Base-by-base conservation (phyloP, 2,113 vertebrate species). In the Elachura formosa region DNA sequence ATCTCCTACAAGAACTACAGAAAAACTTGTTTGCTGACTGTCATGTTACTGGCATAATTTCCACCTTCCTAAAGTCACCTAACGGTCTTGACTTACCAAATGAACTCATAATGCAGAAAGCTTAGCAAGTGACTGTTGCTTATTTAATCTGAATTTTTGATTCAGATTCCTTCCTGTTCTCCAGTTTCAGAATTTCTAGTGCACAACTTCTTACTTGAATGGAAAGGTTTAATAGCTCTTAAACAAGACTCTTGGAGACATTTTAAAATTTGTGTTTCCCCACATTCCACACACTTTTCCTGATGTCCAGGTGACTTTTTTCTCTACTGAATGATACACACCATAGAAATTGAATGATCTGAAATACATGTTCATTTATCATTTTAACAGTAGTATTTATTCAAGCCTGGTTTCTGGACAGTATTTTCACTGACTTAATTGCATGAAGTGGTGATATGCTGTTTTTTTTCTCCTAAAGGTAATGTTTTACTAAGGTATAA, bases 41-140 rank as follows among this genome's bases (percentile, higher is more conserved):
- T 97, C 88, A 31, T 21, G 41, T 96, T 96, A 48, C 51, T 75
- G 45, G 83, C 67, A 91, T 93, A 80, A 14, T 89, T 97, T 93
- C 83, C 61, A 43, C 84, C 91, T 88, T 95, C 48, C 56, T 90
- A 84, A 95, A 91, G 85, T 95, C 78, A 83, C 25, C 74, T 97
- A 93, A 93, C 96, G 96, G 92, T 87, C 66, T 63, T 77, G 48
- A 92, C 78, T 95, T 94, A 76, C 71, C 55, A 94, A 95, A 92
- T 59, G 94, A 94, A 89, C 61, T 58, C 3, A 2, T 45, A 79
- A 89, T 63, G 54, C 71, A 95, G 85, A 97, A 96, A 90, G 64
- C 89, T 77, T 91, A 95, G 63, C 55, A 81, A 73, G 81, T 96
- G 69, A 81, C 3, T 3, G 2, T 33, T 45, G 28, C 9, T 84